Base-by-base conservation (phyloP, 2,888 invertebrate species). In the Diadegma fenestrale region DNA sequence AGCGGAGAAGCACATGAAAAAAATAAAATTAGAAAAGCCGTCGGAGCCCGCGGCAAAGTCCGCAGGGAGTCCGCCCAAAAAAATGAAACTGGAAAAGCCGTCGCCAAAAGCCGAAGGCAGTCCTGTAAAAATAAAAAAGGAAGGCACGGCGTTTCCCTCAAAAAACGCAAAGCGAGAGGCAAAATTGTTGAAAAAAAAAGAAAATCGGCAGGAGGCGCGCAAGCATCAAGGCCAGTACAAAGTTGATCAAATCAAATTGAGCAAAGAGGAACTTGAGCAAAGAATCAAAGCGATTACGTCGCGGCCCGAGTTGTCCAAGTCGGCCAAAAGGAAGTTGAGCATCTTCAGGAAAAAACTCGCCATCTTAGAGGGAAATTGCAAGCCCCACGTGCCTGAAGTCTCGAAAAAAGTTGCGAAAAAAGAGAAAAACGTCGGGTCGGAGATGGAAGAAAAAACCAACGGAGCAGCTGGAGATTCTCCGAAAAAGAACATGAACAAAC, bases 301-400 rank as follows among this genome's bases (percentile, higher is more conserved):
- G 4, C 87, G 91, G n/a, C 84, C 54, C 30, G 79, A 72, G 0
- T 14, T 91, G 4, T 80, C 90, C 1, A 93, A 89, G 87, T 89
- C 89, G 0, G 92, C 91, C 0, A 88, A 85, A 5, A 90, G 88
- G 68, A 90, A 87, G 72, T 81, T 93, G 26, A 80, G 72, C 5
- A 14, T 71, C 7, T 80, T 91, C 5, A 89, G 85, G 10, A 93
- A 90, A 63, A 89, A 89, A 76, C 69, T 92, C 30, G 17, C 3
- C 0, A 69, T 88, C 2, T 12, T 83, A 0, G 82, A 87, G 30
- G 86, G 86, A 8, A 83, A 82, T 14, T 64, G 43, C 22, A 61
- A 75, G 10, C 66, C 77, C 12, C 30, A 54, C n/a, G 51, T 54
- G 19, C 26, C 54, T 12, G 12, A 26, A 26, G 1, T 26, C 14